Percentiles rank a stretch among this genome's conserved stretches.
Conservation (phyloP, 2,113 vertebrate species). For the Amphiprion ocellaris region DNA sequence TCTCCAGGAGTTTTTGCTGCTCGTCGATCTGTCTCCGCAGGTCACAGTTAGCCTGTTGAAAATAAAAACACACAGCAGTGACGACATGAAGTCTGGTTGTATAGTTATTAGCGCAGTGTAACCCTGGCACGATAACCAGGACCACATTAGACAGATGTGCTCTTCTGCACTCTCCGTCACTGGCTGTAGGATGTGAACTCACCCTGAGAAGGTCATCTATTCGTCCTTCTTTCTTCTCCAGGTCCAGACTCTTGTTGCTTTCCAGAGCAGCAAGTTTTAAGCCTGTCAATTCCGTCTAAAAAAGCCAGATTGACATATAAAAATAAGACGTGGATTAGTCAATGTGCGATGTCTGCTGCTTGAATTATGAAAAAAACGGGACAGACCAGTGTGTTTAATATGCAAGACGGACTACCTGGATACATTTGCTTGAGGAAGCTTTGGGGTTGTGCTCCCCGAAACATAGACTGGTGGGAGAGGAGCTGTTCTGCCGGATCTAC, state of each 20-base stretch:
- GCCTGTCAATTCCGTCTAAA: conserved; percentile 94
- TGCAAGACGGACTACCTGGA: conserved; percentile 87
- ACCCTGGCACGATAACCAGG: neutral
- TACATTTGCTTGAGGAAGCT: conserved; percentile 93
- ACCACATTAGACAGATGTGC: neutral
- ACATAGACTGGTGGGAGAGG: conserved; percentile 96
- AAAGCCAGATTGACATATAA: neutral
- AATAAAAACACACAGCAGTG: neutral
- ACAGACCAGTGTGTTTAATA: neutral
- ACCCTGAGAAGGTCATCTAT: conserved; percentile 97
- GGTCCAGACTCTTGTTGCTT: conserved; percentile 98
- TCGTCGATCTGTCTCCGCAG: conserved; percentile 98
- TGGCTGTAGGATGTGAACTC: conserved; percentile 24
- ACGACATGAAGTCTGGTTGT: neutral
- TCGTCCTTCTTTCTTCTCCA: conserved; percentile 98
- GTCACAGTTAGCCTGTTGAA: conserved; percentile 95
- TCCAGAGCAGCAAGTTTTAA: conserved; percentile 96
- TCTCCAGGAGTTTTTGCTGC: conserved; percentile 99
- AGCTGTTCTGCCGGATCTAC: conserved; percentile 97
- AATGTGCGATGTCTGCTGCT: neutral
- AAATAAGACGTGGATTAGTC: neutral
- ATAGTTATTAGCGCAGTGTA: neutral
- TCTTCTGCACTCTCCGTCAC: neutral
- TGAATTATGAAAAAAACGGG: neutral
- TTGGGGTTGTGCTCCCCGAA: conserved; percentile 96